Evolutionary conservation across 2,797 vertebrate species (phyloP).

Genomic region (Gallinago stenura): DNA sequence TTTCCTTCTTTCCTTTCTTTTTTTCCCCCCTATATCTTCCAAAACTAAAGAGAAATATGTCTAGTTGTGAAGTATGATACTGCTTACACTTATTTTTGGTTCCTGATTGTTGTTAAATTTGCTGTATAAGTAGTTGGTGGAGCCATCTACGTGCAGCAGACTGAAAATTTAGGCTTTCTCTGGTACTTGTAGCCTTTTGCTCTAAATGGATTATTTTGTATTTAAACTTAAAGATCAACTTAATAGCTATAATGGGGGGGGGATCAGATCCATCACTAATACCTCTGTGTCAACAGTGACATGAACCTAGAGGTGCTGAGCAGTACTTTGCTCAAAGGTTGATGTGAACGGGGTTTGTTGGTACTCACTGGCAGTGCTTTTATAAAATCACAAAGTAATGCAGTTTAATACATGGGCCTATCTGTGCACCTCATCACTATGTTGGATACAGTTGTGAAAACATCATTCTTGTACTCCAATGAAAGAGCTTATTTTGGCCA

Average conservation of each 20-base stretch:
- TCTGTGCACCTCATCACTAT: neutral
- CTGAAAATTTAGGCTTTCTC: neutral
- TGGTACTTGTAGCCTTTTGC: neutral
- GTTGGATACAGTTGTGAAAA: neutral
- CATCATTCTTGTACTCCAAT: neutral
- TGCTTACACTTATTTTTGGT: fast-evolving
- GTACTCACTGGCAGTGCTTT: neutral
- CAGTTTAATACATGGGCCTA: neutral
- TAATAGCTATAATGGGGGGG: neutral
- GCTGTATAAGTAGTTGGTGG: neutral
- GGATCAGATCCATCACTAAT: neutral
- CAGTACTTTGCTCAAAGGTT: neutral
- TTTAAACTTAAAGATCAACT: neutral
- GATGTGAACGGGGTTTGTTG: neutral
- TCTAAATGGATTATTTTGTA: neutral
- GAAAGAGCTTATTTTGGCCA: neutral
- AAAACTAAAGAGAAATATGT: neutral
- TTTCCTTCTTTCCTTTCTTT: no score
- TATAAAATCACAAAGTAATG: neutral
- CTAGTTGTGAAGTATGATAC: neutral
- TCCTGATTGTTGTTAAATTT: neutral
- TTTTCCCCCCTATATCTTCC: neutral
- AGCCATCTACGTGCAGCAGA: neutral
- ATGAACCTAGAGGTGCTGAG: neutral
- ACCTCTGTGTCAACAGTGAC: neutral